Conservation (phyloP, 2,113 vertebrate species). For the Pomatostomus ruficeps region DNA sequence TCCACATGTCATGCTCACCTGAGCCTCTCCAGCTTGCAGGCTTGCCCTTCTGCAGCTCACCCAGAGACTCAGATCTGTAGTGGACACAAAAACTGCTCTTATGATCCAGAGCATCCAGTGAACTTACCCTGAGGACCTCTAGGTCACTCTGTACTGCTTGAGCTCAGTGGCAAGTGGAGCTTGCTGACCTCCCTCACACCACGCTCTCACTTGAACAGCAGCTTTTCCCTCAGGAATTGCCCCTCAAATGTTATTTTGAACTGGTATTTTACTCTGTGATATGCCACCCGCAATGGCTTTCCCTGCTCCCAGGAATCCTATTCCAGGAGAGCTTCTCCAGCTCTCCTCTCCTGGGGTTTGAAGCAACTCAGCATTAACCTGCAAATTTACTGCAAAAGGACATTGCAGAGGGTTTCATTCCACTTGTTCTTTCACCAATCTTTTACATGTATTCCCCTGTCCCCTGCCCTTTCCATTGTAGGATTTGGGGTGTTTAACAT, state of each 20-base stretch:
- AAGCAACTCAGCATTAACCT: not conserved
- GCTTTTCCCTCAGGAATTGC: not conserved
- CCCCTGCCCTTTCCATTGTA: not conserved
- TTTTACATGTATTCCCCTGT: not conserved
- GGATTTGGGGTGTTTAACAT: not conserved
- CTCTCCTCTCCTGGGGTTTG: not conserved
- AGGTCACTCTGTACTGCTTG: accelerated
- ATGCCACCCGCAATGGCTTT: not conserved
- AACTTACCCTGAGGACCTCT: accelerated
- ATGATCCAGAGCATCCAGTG: not conserved
- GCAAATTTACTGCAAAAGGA: not conserved
- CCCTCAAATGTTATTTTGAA: not conserved
- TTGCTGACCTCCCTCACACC: not conserved
- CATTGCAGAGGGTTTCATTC: not conserved
- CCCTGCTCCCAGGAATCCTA: not conserved
- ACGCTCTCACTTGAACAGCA: not conserved
- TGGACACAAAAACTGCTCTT: not conserved
- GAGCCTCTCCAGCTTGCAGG: not conserved
- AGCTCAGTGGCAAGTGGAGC: accelerated
- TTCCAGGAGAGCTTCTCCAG: not conserved
- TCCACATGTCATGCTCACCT: not conserved
- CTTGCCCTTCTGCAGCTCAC: accelerated
- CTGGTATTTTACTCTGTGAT: not conserved
- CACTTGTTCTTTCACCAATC: not conserved
- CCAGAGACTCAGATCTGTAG: not conserved